Evolutionary conservation across 2,888 invertebrate species (phyloP), one percentile per base, ranked within the genome.

Genomic region (Diabrotica balteata): DNA sequence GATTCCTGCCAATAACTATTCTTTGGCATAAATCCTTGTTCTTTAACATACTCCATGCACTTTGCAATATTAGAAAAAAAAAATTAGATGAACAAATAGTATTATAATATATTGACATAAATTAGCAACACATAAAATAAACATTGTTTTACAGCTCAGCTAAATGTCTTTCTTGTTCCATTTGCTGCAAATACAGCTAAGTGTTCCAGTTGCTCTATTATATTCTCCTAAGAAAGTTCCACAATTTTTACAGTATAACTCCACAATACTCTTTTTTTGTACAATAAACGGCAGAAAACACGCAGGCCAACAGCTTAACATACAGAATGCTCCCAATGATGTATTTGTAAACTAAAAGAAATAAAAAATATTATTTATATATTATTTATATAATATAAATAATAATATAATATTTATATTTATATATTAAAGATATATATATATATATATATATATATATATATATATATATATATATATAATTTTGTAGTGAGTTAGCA

Each of bases 201-300:
- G 59, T 59, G 9, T 8, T n/a, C 59, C 49, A 22, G 60, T 60
- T 9, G 46, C 10, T 57, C 44, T 47, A 22, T 50, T 50, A 8
- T 57, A 50, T 22, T 64, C 52, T 7, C 58, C 64, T 7, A 64
- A 22, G 11, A 45, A 10, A 44, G 8, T 47, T 11, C 64, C 52
- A 45, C 64, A 64, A 45, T 45, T 7, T 64, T 42, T 46, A 43
- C 64, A 64, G 10, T 51, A 59, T 22, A 64, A 32, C 10, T 52
- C 58, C 51, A 58, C 32, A 7, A 11, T 22, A 42, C 44, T 58
- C 6, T 10, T 58, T 46, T 45, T 17, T 10, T 58, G 32, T n/a
- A 10, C 8, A 8, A 52, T 44, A 45, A 64, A 58, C 4, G 64
- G 64, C n/a, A 58, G 58, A 43, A 64, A 64, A 52, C 64, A 64